Evolutionary conservation across 1,140 invertebrate genomes (phyloP).

Genomic region (Bombus difficillimus): DNA sequence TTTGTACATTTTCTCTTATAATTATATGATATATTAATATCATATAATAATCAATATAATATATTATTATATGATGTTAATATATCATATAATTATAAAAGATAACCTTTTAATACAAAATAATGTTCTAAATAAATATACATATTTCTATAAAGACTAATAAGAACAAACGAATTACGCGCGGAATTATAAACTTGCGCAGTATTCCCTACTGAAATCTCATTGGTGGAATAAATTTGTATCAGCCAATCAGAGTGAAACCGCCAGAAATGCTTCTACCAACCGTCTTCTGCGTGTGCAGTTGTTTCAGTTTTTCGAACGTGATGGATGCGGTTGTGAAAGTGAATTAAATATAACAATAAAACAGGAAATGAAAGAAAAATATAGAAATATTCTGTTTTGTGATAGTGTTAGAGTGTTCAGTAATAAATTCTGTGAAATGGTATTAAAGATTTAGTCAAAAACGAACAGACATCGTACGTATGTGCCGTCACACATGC

Average conservation of each 20-base stretch:
- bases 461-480: background rate
- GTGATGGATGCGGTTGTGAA: background rate
- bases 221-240: background rate
- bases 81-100: background rate
- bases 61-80: no score
- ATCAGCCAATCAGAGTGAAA: background rate
- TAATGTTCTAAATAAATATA: background rate
- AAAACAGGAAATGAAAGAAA: no score
- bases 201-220: background rate
- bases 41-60: no score
- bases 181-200: background rate
- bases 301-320: background rate
- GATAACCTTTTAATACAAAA: background rate
- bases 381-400: background rate
- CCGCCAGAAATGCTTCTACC: no score
- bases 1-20: background rate
- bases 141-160: no score
- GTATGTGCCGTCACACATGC: background rate
- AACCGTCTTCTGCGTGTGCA: background rate
- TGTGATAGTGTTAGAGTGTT: background rate
- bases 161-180: background rate
- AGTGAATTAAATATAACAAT: background rate
- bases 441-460: background rate
- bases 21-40: background rate
- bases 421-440: background rate